Evolutionary conservation across 1,140 invertebrate species (phyloP).

Genomic region (Drosophila hydei): DNA sequence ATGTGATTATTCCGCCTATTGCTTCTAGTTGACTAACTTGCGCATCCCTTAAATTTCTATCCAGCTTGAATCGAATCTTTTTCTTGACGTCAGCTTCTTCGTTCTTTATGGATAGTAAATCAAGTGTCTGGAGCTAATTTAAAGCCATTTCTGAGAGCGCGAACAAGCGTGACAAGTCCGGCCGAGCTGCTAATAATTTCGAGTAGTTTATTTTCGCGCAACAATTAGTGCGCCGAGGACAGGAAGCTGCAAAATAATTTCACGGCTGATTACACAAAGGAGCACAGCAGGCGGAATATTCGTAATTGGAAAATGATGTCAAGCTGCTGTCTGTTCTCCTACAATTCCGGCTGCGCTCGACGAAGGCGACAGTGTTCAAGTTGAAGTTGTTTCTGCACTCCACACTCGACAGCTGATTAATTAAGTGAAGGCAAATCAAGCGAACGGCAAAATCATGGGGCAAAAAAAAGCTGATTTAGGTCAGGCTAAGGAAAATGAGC

Average conservation of each 20-base stretch:
- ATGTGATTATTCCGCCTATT: not conserved
- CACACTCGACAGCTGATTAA: conserved; percentile 78
- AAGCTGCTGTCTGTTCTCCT: conserved; percentile 31
- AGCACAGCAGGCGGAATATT: conserved; percentile 20
- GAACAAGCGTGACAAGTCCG: not conserved
- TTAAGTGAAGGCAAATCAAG: conserved; percentile 78
- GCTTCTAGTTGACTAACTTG: not conserved
- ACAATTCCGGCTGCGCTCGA: conserved; percentile 2
- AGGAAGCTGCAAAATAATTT: conserved; percentile 58
- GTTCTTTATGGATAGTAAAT: conserved; percentile 1
- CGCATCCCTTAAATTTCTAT: not conserved
- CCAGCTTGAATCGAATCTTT: not conserved
- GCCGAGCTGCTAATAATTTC: conserved; percentile 29
- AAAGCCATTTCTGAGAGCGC: conserved; percentile 19
- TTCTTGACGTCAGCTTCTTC: not conserved
- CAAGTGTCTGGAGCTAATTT: conserved; percentile 39
- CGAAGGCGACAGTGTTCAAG: conserved; percentile 1
- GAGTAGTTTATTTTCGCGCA: conserved; percentile 51
- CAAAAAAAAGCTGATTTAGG: conserved; percentile 54
- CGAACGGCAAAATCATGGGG: conserved; percentile 19
- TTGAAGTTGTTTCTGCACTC: conserved; percentile 17
- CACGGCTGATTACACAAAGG: conserved; percentile 61
- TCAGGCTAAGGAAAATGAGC: conserved; percentile 49
- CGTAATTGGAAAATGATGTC: conserved; percentile 76
- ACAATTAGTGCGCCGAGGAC: conserved; percentile 24